phyloP scores from a whole-genome alignment of 2,113 vertebrate species.

The Apistogramma diplotaenia region DNA sequence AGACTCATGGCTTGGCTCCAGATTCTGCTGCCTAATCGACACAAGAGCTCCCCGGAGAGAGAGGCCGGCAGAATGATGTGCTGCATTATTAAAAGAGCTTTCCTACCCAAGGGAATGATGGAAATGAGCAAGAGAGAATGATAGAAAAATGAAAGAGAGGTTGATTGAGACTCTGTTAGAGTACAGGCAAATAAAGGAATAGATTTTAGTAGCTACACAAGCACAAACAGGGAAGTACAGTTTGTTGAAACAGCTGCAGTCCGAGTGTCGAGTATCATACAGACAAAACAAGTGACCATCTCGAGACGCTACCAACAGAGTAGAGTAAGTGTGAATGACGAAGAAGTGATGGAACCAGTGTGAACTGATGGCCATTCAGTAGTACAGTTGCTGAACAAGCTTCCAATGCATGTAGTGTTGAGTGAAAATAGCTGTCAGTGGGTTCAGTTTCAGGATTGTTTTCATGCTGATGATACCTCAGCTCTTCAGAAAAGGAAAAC shows the following conservation, averaged over 20 bases:
- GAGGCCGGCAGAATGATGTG: conserved; percentile 57
- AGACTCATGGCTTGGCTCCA: conserved; percentile 61
- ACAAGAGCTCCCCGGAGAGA: conserved; percentile 67
- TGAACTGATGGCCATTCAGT: background rate
- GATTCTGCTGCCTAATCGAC: conserved; percentile 66
- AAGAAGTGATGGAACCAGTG: background rate
- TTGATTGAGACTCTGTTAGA: background rate
- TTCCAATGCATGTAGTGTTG: background rate
- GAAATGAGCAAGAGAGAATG: conserved; percentile 19
- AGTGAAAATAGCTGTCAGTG: background rate
- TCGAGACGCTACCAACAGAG: background rate
- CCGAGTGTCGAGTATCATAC: background rate
- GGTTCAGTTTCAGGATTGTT: background rate
- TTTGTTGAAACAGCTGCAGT: background rate
- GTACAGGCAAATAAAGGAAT: background rate
- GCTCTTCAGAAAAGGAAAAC: background rate
- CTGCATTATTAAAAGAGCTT: conserved; percentile 72
- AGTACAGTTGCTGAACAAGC: background rate
- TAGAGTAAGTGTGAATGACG: background rate
- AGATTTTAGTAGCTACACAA: background rate
- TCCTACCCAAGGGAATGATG: conserved; percentile 41
- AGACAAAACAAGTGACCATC: background rate
- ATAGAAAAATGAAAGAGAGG: conserved; percentile 1
- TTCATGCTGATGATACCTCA: background rate
- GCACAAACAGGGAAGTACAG: background rate